These are phyloP conservation scores for Asarcornis scutulata DNA, from an alignment of 2,113 vertebrate species.

Conservation along the genomic window DNA sequence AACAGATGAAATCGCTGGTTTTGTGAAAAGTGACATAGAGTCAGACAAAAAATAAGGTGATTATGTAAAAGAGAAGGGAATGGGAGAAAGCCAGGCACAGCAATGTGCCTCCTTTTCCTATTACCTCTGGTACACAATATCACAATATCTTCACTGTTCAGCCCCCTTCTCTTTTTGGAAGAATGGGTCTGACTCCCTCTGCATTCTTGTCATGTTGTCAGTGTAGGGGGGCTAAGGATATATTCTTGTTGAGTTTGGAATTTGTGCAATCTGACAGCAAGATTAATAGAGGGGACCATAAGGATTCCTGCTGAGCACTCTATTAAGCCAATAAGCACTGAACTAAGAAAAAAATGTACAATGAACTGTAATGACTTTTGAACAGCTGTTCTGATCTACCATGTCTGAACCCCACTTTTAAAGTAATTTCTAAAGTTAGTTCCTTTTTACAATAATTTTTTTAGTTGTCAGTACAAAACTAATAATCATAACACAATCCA, in stretches of 20 bases:
- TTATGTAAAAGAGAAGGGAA: not conserved
- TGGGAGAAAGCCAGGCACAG: not conserved
- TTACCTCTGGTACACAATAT: not conserved
- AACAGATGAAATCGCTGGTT: not conserved
- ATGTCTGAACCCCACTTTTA: not conserved
- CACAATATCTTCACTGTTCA: not conserved
- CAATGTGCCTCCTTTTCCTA: not conserved
- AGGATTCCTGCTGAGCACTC: conserved; percentile 37
- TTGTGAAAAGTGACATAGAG: not conserved
- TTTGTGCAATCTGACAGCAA: conserved; percentile 47
- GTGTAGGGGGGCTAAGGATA: not conserved
- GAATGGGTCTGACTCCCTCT: not conserved
- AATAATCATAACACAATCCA: not conserved
- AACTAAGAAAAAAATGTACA: conserved; percentile 51
- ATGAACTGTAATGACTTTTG: conserved; percentile 18
- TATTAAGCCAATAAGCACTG: conserved; percentile 57
- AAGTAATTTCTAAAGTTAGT: not conserved
- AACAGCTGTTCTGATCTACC: conserved; percentile 44
- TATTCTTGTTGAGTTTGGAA: conserved; percentile 29
- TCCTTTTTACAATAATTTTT: not conserved
- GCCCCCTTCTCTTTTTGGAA: not conserved
- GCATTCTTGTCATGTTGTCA: conserved; percentile 30
- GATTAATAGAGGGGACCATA: conserved; percentile 42
- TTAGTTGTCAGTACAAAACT: not conserved
- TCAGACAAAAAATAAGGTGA: not conserved